These are phyloP conservation scores for Drosophila erecta DNA, from an alignment of 1,140 invertebrate species.

Conservation along the genomic window DNA sequence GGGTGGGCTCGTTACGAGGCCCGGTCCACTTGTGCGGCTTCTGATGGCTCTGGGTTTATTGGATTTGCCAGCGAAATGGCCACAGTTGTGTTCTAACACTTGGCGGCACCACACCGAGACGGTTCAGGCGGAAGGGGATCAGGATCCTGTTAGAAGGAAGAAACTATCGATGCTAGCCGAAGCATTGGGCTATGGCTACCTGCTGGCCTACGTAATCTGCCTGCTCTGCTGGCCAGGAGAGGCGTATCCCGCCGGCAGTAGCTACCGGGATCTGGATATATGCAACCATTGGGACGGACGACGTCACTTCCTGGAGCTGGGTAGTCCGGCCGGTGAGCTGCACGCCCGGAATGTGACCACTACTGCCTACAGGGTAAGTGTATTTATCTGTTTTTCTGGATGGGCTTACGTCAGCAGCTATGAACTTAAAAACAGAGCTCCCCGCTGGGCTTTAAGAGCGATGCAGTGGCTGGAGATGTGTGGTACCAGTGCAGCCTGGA, in stretches of 20 bases:
- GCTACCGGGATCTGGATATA: conserved; percentile 86
- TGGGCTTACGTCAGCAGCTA: neutral
- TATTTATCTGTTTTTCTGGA: neutral
- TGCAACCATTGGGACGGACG: conserved; percentile 87
- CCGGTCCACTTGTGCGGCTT: conserved; percentile 66
- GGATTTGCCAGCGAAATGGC: conserved; percentile 56
- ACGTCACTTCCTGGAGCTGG: conserved; percentile 87
- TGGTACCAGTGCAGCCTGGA: conserved; percentile 88
- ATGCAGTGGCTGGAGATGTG: conserved; percentile 53
- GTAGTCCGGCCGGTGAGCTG: conserved; percentile 86
- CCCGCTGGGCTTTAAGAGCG: conserved; percentile 56
- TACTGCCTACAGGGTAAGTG: conserved; percentile 76
- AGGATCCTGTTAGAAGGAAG: conserved; percentile 10
- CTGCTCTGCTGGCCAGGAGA: conserved; percentile 44
- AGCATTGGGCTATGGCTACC: conserved; percentile 61
- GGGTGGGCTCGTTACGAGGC: conserved; percentile 36
- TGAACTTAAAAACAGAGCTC: conserved; percentile 59
- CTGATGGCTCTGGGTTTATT: conserved; percentile 59
- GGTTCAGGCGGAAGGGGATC: conserved; percentile 16
- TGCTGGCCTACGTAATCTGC: conserved; percentile 52
- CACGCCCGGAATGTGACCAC: conserved; percentile 86
- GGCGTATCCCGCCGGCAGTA: conserved; percentile 66
- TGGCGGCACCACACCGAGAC: conserved; percentile 29
- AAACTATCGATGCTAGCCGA: conserved; percentile 44
- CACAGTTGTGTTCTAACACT: conserved; percentile 61